Evolutionary conservation across 2,888 invertebrate genomes (phyloP).

Genomic region (Eumerus sabulonum): DNA sequence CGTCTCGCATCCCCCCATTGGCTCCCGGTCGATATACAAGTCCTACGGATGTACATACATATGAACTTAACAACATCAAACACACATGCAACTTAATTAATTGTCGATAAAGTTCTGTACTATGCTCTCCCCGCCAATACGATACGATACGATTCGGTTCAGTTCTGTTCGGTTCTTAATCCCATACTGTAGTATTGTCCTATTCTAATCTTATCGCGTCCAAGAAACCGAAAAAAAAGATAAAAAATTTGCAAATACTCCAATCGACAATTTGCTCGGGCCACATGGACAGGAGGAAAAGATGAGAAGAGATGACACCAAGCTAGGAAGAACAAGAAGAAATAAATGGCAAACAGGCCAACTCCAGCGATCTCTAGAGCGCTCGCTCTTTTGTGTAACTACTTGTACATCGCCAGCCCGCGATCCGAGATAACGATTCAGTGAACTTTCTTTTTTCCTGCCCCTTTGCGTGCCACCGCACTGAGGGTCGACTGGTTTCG

Average conservation of each 20-base stretch:
- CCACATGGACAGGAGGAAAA: too few relatives aligned
- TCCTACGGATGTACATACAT: too few relatives aligned
- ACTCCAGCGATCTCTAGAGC: constrained; percentile 9
- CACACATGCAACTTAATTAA: constrained; percentile 35
- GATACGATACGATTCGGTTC: too few relatives aligned
- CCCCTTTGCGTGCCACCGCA: not conserved
- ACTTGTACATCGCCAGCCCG: not conserved
- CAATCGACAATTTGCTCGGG: too few relatives aligned
- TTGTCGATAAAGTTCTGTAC: constrained; percentile 45
- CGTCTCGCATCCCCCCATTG: too few relatives aligned
- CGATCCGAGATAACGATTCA: constrained; percentile 40
- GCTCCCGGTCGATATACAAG: not conserved
- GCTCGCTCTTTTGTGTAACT: constrained; percentile 9
- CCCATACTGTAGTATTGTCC: too few relatives aligned
- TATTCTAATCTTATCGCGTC: constrained; percentile 50
- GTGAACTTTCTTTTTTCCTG: constrained; percentile 46
- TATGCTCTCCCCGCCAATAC: too few relatives aligned
- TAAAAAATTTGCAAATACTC: constrained; percentile 14
- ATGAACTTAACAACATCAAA: too few relatives aligned
- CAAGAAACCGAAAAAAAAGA: constrained; percentile 13
- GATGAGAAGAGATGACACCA: not conserved
- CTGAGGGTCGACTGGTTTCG: constrained; percentile 32
- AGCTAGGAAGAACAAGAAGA: not conserved
- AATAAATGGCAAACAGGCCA: constrained; percentile 2
- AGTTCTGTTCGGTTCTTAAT: too few relatives aligned